phyloP scores from a whole-genome alignment of 2,113 vertebrate species.

The Paramormyrops kingsleyae region DNA sequence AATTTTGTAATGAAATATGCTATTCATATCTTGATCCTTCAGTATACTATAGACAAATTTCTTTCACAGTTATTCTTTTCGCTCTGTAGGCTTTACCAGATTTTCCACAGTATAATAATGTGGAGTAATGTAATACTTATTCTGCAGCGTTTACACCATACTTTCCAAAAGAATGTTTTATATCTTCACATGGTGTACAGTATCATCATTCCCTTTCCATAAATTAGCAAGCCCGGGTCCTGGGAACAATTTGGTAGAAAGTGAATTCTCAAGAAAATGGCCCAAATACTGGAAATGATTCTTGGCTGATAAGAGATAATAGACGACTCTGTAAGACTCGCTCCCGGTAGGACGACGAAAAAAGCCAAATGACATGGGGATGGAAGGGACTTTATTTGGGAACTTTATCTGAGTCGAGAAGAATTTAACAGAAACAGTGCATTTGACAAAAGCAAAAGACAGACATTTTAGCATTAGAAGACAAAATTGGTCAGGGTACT shows the following conservation, averaged over 20 bases:
- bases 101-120: conserved; percentile 40
- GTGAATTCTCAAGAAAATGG: conserved; percentile 43
- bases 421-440: neutral
- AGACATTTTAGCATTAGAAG: neutral
- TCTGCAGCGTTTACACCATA: conserved; percentile 19
- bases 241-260: conserved; percentile 44
- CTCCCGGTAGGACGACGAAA: neutral
- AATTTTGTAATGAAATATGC: neutral
- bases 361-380: neutral
- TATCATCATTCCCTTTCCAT: conserved; percentile 39
- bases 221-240: conserved; percentile 46
- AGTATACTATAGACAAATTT: neutral
- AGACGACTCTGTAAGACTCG: conserved; percentile 21
- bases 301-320: conserved; percentile 38
- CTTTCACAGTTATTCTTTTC: neutral
- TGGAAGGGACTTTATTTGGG: neutral
- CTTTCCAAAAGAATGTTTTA: conserved; percentile 31
- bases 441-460: neutral
- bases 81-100: neutral
- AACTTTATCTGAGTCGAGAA: neutral
- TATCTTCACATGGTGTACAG: conserved; percentile 25
- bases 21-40: neutral
- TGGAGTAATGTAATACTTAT: conserved; percentile 35
- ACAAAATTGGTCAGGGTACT: neutral
- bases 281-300: conserved; percentile 43